Conservation (phyloP, 2,797 vertebrate species). For the Channa striata region DNA sequence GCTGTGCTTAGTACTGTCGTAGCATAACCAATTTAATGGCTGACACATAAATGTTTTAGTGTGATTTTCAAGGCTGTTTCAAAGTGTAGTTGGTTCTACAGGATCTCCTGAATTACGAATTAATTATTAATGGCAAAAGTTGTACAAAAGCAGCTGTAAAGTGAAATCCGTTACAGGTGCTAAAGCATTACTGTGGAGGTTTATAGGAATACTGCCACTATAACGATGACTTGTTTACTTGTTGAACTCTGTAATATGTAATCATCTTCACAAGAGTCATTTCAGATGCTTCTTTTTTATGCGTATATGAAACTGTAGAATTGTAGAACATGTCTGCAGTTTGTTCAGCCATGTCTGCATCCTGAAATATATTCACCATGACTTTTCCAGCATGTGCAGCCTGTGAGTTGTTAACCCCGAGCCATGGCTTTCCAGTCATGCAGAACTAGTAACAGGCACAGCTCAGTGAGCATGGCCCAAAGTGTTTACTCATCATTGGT, state of each 20-base stretch:
- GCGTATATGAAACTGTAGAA: neutral
- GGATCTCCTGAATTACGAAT: neutral
- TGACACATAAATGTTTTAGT: neutral
- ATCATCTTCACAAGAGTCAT: neutral
- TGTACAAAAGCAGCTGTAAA: neutral
- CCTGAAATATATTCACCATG: conserved; percentile 48
- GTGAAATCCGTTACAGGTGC: too few species aligned
- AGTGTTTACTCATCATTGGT: conserved; percentile 71
- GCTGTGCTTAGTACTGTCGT: too few species aligned
- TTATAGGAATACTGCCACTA: too few species aligned
- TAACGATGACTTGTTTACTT: neutral
- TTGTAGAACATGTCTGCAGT: conserved; percentile 16
- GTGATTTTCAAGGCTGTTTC: neutral
- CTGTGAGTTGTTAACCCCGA: conserved; percentile 46
- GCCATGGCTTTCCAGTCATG: conserved; percentile 60
- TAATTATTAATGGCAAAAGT: neutral
- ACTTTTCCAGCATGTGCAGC: conserved; percentile 32
- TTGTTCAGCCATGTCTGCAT: conserved; percentile 26
- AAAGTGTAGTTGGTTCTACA: neutral
- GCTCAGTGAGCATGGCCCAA: conserved; percentile 63
- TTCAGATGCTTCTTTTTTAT: conserved; percentile 13
- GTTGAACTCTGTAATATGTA: too few species aligned
- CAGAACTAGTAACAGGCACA: conserved; percentile 66
- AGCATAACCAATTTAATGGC: too few species aligned
- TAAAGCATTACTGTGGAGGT: too few species aligned